Evolutionary conservation across 2,113 vertebrate species (phyloP).

Genomic region (Nymphicus hollandicus): DNA sequence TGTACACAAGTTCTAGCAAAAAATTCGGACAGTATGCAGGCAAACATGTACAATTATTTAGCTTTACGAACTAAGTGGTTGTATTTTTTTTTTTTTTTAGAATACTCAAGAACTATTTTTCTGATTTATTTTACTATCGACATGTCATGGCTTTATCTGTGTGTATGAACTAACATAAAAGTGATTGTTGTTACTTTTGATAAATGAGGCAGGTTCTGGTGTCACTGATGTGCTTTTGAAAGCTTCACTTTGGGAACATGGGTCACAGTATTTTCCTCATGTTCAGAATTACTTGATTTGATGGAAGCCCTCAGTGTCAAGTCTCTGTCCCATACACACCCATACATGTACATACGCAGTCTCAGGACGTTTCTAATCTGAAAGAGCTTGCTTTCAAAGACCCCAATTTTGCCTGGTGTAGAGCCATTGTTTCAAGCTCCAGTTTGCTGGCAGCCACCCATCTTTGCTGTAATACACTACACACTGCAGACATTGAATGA

Average conservation of each 20-base stretch:
- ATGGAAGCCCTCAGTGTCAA: neutral
- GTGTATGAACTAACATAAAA: neutral
- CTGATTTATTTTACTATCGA: neutral
- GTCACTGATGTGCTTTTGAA: neutral
- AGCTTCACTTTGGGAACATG: neutral
- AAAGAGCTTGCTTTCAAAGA: neutral
- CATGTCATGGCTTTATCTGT: neutral
- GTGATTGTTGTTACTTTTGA: neutral
- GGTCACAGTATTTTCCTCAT: neutral
- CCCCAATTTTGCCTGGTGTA: rapidly evolving
- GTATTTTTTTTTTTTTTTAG: neutral
- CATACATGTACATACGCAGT: rapidly evolving
- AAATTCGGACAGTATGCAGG: neutral
- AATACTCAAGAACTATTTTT: neutral
- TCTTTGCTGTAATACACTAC: neutral
- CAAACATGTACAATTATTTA: neutral
- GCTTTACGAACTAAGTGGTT: neutral
- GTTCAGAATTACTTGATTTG: neutral
- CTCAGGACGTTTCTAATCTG: neutral
- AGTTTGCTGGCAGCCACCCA: neutral
- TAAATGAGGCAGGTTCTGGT: neutral
- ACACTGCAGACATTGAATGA: neutral
- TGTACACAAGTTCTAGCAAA: neutral
- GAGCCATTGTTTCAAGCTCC: neutral
- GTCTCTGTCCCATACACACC: neutral